Percentiles rank a stretch among this genome's conserved stretches.
These are phyloP conservation scores for Laticauda laticaudata DNA, from an alignment of 2,113 vertebrate genomes.

Conservation along the genomic window DNA sequence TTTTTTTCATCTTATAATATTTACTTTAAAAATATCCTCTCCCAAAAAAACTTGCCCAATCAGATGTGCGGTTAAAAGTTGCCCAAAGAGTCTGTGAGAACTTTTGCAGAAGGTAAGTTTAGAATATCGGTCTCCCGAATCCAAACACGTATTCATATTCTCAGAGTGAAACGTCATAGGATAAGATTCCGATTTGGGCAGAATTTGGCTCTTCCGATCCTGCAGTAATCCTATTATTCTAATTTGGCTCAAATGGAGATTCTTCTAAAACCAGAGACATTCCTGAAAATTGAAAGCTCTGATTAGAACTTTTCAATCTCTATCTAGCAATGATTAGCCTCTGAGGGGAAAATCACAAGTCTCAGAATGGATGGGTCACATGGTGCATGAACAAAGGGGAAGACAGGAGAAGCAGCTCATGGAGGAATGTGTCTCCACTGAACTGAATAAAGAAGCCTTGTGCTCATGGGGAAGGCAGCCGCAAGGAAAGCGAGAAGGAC, in stretches of 20 bases:
- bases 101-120: not conserved
- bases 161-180: not conserved
- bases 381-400: not conserved
- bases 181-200: not conserved
- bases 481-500: constrained; percentile 1
- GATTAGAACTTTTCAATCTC: not conserved
- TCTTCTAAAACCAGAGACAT: too few relatives aligned
- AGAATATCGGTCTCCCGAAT: not conserved
- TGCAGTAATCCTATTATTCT: not conserved
- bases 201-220: not conserved
- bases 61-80: not conserved
- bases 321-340: not conserved
- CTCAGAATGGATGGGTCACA: not conserved
- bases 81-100: not conserved
- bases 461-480: too few relatives aligned
- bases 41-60: not conserved
- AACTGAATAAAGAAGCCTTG: not conserved
- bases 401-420: not conserved
- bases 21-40: not conserved
- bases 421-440: not conserved
- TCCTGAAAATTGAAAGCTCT: not conserved
- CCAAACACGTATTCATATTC: not conserved
- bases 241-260: not conserved
- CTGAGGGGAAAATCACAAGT: not conserved
- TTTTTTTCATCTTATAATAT: not conserved